These are phyloP conservation scores for Cetonia aurata DNA, from an alignment of 2,888 invertebrate genomes.

Conservation along the genomic window DNA sequence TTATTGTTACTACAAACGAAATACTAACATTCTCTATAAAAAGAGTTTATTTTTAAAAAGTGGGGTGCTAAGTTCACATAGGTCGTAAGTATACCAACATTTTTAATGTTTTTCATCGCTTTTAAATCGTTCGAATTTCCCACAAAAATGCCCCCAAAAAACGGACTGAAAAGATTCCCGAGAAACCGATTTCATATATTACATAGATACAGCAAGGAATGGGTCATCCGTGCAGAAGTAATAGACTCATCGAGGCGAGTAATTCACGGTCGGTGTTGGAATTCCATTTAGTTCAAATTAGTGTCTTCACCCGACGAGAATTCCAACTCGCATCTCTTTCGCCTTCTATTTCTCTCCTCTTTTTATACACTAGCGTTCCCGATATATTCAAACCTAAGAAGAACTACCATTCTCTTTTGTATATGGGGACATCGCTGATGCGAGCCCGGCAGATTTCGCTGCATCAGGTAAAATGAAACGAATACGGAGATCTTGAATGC, in stretches of 20 bases:
- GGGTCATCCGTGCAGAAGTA: constrained; percentile 22
- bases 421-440: too few relatives aligned
- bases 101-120: too few relatives aligned
- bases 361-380: not conserved
- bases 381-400: too few relatives aligned
- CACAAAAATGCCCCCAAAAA: not conserved
- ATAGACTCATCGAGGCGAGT: constrained; percentile 31
- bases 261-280: constrained; percentile 37
- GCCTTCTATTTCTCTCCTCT: not conserved
- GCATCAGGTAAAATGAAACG: not conserved
- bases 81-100: too few relatives aligned
- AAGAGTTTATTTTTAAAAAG: too few relatives aligned
- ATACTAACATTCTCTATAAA: too few relatives aligned
- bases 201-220: constrained; percentile 7
- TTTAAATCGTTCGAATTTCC: constrained; percentile 3
- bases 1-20: too few relatives aligned
- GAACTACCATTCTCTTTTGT: too few relatives aligned
- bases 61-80: too few relatives aligned
- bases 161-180: not conserved
- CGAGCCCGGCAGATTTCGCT: too few relatives aligned
- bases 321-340: not conserved
- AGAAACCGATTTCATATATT: not conserved
- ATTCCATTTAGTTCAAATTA: constrained; percentile 40
- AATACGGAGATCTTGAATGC: not conserved
- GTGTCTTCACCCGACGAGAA: constrained; percentile 31